Percentiles rank a stretch among this genome's conserved stretches.
These are phyloP conservation scores for Cheilosia scutellata DNA, from an alignment of 2,888 invertebrate species.

Conservation along the genomic window DNA sequence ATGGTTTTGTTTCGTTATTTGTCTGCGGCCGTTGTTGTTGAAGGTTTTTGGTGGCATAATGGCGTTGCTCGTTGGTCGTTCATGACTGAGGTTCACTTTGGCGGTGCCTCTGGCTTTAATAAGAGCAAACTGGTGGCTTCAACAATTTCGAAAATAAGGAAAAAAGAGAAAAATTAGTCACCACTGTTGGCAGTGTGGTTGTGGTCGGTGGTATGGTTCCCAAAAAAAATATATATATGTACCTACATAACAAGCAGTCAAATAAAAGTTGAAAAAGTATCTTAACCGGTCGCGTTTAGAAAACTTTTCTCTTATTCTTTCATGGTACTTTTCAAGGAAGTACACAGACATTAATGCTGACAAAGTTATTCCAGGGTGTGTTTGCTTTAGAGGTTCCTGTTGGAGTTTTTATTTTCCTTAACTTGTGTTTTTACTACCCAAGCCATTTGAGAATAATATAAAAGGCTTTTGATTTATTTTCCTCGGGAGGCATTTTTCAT, in stretches of 20 bases:
- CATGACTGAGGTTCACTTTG: slow-evolving; percentile 28
- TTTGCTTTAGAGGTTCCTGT: slow-evolving; percentile 42
- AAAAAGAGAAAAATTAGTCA: slow-evolving; percentile 29
- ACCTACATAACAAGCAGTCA: slow-evolving; percentile 1
- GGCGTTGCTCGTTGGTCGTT: slow-evolving; percentile 23
- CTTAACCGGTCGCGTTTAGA: slow-evolving; percentile 31
- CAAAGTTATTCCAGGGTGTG: slow-evolving; percentile 48
- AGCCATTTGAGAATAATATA: slow-evolving; percentile 25
- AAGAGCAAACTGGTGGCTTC: slow-evolving; percentile 45
- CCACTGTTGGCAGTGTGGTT: slow-evolving; percentile 23
- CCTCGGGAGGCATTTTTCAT: slow-evolving; percentile 15
- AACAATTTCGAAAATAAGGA: slow-evolving; percentile 28
- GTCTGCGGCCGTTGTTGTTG: slow-evolving; percentile 31
- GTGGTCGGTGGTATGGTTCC: slow-evolving; percentile 15
- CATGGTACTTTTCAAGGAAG: slow-evolving; percentile 45
- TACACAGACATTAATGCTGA: slow-evolving; percentile 54
- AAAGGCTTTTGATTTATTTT: slow-evolving; percentile 52
- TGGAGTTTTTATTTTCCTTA: slow-evolving; percentile 22
- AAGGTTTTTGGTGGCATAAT: slow-evolving; percentile 11
- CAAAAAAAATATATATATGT: not conserved
- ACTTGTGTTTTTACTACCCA: not conserved
- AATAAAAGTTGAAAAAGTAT: slow-evolving; percentile 45
- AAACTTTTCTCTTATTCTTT: slow-evolving; percentile 47
- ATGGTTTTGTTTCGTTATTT: slow-evolving; percentile 52
- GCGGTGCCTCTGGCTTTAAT: slow-evolving; percentile 25